phyloP scores from a whole-genome alignment of 30 jellyfish, hydroid and myxozoan genomes.

The Aurelia aurita complex sp. Pacific region DNA sequence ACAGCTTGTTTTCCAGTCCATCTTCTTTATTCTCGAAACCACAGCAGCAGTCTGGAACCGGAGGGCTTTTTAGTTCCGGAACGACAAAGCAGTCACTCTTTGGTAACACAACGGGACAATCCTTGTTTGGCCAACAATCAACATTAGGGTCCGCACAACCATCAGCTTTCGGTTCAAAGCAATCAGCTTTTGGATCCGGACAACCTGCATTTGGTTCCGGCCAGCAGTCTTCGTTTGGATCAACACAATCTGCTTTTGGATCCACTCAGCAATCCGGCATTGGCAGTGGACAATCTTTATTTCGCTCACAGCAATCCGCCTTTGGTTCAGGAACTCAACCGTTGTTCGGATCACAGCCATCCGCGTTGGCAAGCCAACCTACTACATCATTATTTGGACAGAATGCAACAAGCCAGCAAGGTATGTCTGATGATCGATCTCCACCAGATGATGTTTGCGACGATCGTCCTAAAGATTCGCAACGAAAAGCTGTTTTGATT shows the following conservation, averaged over 20 bases:
- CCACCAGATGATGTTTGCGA: too few relatives aligned
- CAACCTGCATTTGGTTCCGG: slow-evolving; percentile 30
- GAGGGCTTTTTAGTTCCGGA: slow-evolving; percentile 26
- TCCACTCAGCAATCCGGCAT: slow-evolving; percentile 17
- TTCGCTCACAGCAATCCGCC: neutral
- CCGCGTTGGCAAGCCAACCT: slow-evolving; percentile 11
- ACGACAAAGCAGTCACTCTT: slow-evolving; percentile 17
- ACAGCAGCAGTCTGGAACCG: slow-evolving; percentile 13
- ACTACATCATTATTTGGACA: slow-evolving; percentile 15
- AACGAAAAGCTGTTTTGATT: too few relatives aligned
- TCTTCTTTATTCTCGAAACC: slow-evolving; percentile 37
- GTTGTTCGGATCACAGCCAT: neutral
- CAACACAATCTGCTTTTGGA: slow-evolving; percentile 15
- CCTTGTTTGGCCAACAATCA: slow-evolving; percentile 28
- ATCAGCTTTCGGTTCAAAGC: slow-evolving; percentile 18
- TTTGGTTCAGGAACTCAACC: slow-evolving; percentile 1
- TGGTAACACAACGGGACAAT: slow-evolving; percentile 29
- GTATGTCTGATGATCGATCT: neutral
- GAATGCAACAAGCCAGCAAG: slow-evolving; percentile 1
- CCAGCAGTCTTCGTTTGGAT: slow-evolving; percentile 12
- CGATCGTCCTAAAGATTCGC: too few relatives aligned
- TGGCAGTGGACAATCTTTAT: slow-evolving; percentile 8
- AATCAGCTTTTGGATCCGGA: slow-evolving; percentile 1
- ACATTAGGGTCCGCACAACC: slow-evolving; percentile 18
- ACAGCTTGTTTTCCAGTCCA: slow-evolving; percentile 19